A percentile compares a stretch with the other conserved stretches of the same genome.
phyloP scores from a whole-genome alignment of 2,888 invertebrate species.

The Pachliopta kotzebuea region DNA sequence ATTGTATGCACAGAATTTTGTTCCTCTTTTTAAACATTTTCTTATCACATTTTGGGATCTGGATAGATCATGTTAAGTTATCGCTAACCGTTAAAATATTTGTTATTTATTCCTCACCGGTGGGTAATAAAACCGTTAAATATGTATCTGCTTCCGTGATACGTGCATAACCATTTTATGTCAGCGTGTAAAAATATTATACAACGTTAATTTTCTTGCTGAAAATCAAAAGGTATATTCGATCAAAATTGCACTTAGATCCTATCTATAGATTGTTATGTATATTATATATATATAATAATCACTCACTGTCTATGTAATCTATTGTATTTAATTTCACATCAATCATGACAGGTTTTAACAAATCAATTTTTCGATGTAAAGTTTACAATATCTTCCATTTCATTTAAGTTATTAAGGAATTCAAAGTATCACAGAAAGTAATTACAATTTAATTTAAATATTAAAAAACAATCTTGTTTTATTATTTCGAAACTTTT shows the following conservation, averaged over 20 bases:
- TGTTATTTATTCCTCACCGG: neutral
- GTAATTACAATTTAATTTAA: neutral
- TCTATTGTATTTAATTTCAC: too few species aligned
- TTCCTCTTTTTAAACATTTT: too few species aligned
- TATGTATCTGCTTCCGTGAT: neutral
- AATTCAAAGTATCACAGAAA: neutral
- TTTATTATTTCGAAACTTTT: neutral
- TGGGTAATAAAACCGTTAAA: neutral
- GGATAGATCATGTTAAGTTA: neutral
- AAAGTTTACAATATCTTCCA: neutral
- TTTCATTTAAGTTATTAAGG: neutral
- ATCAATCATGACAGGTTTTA: too few species aligned
- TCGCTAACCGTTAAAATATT: neutral
- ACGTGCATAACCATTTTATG: neutral
- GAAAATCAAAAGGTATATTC: too few species aligned
- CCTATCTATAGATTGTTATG: too few species aligned
- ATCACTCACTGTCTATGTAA: too few species aligned
- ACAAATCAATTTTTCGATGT: neutral
- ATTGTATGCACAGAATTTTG: too few species aligned
- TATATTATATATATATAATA: too few species aligned
- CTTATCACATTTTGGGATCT: neutral
- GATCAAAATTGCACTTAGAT: too few species aligned
- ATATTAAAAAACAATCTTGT: neutral
- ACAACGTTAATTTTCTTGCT: too few species aligned
- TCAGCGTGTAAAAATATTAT: neutral